Evolutionary conservation across 2,888 invertebrate genomes (phyloP).

Genomic region (Yponomeuta cagnagella): DNA sequence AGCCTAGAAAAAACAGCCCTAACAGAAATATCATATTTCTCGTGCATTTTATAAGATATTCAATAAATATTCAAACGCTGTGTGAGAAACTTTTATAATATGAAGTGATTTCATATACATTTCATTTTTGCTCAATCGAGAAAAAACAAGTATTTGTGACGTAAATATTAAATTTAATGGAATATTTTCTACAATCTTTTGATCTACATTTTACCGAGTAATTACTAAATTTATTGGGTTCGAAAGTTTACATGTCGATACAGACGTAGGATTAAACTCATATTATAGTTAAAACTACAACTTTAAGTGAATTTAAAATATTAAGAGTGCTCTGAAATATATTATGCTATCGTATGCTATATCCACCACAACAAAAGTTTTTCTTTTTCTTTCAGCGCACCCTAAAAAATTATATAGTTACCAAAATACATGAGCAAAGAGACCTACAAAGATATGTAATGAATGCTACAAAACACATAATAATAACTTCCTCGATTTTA

Average conservation of each 20-base stretch:
- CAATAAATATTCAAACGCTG: slow-evolving; percentile 33
- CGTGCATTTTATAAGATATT: background rate
- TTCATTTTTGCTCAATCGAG: slow-evolving; percentile 58
- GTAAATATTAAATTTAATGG: slow-evolving; percentile 46
- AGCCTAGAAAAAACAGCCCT: slow-evolving; percentile 39
- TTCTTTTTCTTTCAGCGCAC: background rate
- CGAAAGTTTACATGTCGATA: background rate
- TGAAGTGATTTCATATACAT: slow-evolving; percentile 61
- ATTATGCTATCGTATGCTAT: background rate
- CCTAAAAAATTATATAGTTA: background rate
- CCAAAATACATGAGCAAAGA: background rate
- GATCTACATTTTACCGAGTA: slow-evolving; percentile 45
- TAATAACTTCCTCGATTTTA: slow-evolving; percentile 17
- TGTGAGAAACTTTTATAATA: slow-evolving; percentile 51
- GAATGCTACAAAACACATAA: slow-evolving; percentile 17
- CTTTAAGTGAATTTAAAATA: background rate
- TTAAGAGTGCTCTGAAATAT: background rate
- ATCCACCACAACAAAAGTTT: background rate
- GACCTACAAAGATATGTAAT: slow-evolving; percentile 6
- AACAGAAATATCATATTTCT: background rate
- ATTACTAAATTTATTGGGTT: slow-evolving; percentile 73
- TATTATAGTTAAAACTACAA: background rate
- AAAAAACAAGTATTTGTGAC: slow-evolving; percentile 47
- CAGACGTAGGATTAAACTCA: background rate
- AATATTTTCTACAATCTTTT: slow-evolving; percentile 37